Conservation (phyloP, 2,888 invertebrate species). For the Plebejus anna region DNA sequence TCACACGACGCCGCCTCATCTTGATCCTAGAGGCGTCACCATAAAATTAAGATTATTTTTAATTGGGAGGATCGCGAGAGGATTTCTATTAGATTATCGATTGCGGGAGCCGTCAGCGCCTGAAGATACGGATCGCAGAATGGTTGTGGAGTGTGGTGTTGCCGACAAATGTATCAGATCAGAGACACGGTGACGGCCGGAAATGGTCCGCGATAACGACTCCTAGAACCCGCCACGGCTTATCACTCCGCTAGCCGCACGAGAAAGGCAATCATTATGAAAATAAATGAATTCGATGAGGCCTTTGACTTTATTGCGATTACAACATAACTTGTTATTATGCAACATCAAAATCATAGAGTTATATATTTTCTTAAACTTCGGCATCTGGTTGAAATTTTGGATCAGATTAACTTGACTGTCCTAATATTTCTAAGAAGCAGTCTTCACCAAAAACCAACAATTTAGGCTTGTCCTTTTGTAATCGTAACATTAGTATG, state of each 20-base stretch:
- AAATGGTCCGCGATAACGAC: constrained; percentile 75
- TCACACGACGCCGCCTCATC: constrained; percentile 66
- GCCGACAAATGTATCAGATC: constrained; percentile 79
- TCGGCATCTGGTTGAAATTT: neutral
- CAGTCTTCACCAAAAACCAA: neutral
- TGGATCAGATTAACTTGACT: neutral
- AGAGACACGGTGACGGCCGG: constrained; percentile 72
- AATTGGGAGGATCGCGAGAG: constrained; percentile 47
- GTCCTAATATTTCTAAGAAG: neutral
- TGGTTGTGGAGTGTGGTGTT: constrained; percentile 54
- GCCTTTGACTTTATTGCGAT: constrained; percentile 10
- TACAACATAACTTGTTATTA: neutral
- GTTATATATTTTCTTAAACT: neutral
- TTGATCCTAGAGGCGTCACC: constrained; percentile 41
- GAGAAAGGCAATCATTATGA: constrained; percentile 73
- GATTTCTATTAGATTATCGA: constrained; percentile 66
- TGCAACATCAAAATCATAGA: neutral
- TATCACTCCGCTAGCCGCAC: constrained; percentile 58
- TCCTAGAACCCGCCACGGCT: constrained; percentile 64
- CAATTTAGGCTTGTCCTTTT: neutral
- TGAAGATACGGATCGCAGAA: constrained; percentile 53
- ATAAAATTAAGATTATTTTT: constrained; percentile 38
- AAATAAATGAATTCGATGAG: constrained; percentile 61
- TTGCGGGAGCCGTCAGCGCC: constrained; percentile 64
- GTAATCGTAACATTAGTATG: neutral